Base-by-base conservation (phyloP, 2,797 vertebrate species). In the Darevskia mixta region DNA sequence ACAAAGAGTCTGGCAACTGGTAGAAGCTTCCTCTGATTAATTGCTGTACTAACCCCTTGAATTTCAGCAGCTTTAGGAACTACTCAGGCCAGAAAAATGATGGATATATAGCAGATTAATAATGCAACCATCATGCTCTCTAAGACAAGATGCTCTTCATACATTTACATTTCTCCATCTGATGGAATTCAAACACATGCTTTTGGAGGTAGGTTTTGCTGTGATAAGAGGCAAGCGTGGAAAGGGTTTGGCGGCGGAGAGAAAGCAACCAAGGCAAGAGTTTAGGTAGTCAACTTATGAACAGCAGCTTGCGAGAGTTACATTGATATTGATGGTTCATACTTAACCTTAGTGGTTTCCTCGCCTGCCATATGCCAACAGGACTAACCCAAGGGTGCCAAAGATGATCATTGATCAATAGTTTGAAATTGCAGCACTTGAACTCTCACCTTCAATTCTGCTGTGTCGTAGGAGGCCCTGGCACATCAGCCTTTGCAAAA, bases 351-450 rank as follows among this genome's bases (percentile, higher is more conserved):
- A 3, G 0, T 76, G 84, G 87, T 91, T 93, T 91, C 35, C 87
- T 95, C 95, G 32, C 86, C 94, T 95, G 87, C 91, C 71, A 38
- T 83, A 90, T 89, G 86, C 79, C 90, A 90, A 86, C 41, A 85
- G 29, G 77, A 94, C 91, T 95, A 96, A 94, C 88, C 32, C 83
- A 92, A 87, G 77, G 49, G 72, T 95, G 87, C 80, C 90, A 93
- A 91, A 95, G 93, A 94, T 95, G 95, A 94, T 90, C 86, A 87
- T 87, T 96, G 94, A 96, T 96, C 94, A 95, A 95, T 95, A 94
- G 73, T 90, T 91, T 95, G 93, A 94, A 96, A 96, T 96, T 95
- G 93, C 89, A 95, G 83, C 76, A 87, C 91, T 95, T 94, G 92
- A 95, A 94, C 90, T 94, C 94, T 92, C 92, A 94, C 92, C 92